A percentile compares a stretch with the other conserved stretches of the same genome.
These are phyloP conservation scores for Cataglyphis albicans DNA, from an alignment of 2,888 invertebrate species.

Conservation along the genomic window DNA sequence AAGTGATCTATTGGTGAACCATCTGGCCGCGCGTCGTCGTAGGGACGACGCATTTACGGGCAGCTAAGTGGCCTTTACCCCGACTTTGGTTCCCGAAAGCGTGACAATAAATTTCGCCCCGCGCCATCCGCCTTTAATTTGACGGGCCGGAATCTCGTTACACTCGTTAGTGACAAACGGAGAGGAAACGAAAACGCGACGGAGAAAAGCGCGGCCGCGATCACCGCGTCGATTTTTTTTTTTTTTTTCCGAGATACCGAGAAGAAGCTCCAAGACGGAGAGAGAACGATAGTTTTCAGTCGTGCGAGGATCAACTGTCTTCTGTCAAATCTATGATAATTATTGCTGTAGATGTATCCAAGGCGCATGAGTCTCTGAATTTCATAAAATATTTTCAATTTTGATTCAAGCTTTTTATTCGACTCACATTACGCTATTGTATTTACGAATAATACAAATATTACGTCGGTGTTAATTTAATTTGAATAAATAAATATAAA, in stretches of 20 bases:
- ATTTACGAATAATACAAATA: neutral
- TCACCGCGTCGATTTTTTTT: too few species aligned
- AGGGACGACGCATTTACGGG: constrained; percentile 84
- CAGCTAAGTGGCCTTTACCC: constrained; percentile 83
- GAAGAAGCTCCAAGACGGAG: constrained; percentile 6
- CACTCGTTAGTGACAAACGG: constrained; percentile 69
- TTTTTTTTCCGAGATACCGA: constrained; percentile 30
- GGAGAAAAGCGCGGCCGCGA: constrained; percentile 51
- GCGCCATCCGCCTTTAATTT: constrained; percentile 74
- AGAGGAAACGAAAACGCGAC: constrained; percentile 23
- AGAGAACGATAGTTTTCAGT: neutral
- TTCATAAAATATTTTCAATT: neutral
- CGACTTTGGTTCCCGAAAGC: constrained; percentile 76
- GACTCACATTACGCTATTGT: neutral
- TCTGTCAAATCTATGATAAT: neutral
- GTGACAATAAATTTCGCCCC: constrained; percentile 79
- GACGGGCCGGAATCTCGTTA: constrained; percentile 72
- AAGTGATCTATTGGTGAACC: constrained; percentile 83
- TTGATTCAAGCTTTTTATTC: neutral
- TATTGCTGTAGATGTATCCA: neutral
- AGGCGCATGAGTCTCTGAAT: neutral
- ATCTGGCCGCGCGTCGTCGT: constrained; percentile 84
- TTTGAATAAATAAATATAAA: neutral
- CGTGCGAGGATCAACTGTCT: neutral
- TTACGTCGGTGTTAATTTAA: neutral